phyloP scores from a whole-genome alignment of 2,113 vertebrate species.

The Probosciger aterrimus region DNA sequence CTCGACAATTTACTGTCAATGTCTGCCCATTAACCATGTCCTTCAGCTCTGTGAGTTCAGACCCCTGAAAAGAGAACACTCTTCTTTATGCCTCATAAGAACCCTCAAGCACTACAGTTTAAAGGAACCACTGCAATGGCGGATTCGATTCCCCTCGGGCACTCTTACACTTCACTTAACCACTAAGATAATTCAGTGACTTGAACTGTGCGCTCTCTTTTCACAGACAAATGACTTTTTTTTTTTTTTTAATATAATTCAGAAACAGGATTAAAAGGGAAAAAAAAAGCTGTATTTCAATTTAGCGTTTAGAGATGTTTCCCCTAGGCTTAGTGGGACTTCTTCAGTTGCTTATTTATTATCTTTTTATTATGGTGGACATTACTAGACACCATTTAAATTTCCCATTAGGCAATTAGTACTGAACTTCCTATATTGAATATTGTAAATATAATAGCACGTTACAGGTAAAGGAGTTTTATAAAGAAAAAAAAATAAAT shows the following conservation, averaged over 20 bases:
- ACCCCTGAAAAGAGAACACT: background rate
- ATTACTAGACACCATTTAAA: background rate
- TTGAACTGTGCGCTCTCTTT: constrained; percentile 27
- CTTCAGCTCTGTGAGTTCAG: background rate
- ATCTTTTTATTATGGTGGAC: background rate
- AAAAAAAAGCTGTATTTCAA: background rate
- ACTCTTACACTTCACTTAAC: background rate
- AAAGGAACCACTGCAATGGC: background rate
- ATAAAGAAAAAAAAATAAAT: background rate
- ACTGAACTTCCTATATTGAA: background rate
- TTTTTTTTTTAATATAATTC: background rate
- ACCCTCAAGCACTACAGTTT: background rate
- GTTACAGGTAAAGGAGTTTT: background rate
- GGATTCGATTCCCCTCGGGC: constrained; percentile 1
- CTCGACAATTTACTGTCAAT: background rate
- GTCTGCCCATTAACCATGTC: background rate
- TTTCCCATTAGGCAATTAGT: background rate
- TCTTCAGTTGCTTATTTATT: background rate
- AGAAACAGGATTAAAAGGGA: background rate
- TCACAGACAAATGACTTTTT: background rate
- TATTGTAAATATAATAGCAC: background rate
- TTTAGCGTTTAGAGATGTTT: background rate
- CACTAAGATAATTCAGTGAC: background rate
- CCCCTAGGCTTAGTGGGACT: background rate
- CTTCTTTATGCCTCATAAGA: background rate